Percentiles rank a stretch among this genome's conserved stretches.
Conservation (phyloP, 2,888 invertebrate genomes). For the Dynastes hyllus region DNA sequence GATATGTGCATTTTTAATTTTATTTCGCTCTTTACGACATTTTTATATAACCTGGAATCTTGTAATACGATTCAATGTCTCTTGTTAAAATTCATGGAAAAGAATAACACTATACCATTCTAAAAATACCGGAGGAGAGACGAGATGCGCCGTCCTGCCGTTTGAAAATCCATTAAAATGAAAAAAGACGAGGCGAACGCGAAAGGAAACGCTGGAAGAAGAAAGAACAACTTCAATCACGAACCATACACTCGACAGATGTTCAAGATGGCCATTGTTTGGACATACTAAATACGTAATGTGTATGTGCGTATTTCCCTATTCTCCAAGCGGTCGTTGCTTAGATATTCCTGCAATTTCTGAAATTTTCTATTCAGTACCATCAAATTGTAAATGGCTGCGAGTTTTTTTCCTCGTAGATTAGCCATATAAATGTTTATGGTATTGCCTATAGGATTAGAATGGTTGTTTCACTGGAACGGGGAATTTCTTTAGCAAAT, state of each 20-base stretch:
- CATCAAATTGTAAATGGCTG: background rate
- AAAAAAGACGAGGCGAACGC: conserved; percentile 11
- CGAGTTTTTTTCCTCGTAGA: too few relatives aligned
- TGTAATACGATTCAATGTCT: conserved; percentile 53
- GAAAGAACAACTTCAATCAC: conserved; percentile 29
- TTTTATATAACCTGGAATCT: conserved; percentile 53
- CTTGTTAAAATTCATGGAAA: conserved; percentile 51
- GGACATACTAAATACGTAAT: conserved; percentile 7
- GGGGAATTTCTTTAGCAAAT: too few relatives aligned
- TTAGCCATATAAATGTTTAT: too few relatives aligned
- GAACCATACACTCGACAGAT: conserved; percentile 28
- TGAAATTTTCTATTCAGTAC: conserved; percentile 1
- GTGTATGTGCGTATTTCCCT: conserved; percentile 19
- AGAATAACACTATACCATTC: conserved; percentile 51
- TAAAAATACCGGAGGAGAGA: conserved; percentile 40
- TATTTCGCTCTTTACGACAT: conserved; percentile 52
- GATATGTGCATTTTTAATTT: conserved; percentile 60
- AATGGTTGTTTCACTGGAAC: too few relatives aligned
- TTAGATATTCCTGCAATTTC: conserved; percentile 39
- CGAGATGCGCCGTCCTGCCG: background rate
- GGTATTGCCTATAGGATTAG: too few relatives aligned
- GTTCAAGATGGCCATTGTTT: conserved; percentile 36
- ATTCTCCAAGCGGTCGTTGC: conserved; percentile 2
- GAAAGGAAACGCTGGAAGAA: too few relatives aligned
- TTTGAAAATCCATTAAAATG: conserved; percentile 42